phyloP scores from a whole-genome alignment of 2,888 invertebrate genomes.

The Sipha maydis region DNA sequence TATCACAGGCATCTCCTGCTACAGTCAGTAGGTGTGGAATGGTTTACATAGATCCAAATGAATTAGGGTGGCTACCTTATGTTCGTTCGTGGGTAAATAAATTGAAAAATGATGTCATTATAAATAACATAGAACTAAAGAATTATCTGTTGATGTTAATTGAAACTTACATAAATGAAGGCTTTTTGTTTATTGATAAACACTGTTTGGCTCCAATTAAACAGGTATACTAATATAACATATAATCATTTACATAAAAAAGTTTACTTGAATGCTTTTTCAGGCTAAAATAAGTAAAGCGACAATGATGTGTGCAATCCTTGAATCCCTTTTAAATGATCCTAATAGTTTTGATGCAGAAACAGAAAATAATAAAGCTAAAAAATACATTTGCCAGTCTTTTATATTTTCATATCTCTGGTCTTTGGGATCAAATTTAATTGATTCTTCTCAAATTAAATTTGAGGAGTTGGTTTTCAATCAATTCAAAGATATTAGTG shows the following conservation, averaged over 20 bases:
- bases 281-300: conserved; percentile 87
- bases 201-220: conserved; percentile 79
- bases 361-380: conserved; percentile 72
- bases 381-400: conserved; percentile 76
- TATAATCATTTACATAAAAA: neutral
- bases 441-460: conserved; percentile 75
- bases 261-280: conserved; percentile 56
- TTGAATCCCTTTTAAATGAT: conserved; percentile 77
- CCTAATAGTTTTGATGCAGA: conserved; percentile 70
- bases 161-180: conserved; percentile 74
- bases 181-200: conserved; percentile 75
- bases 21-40: conserved; percentile 81
- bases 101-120: conserved; percentile 22
- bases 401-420: conserved; percentile 87
- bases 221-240: conserved; percentile 72
- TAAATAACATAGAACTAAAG: conserved; percentile 70
- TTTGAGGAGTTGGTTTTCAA: conserved; percentile 78
- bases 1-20: conserved; percentile 91
- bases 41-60: conserved; percentile 92
- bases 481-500: conserved; percentile 77
- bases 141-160: conserved; percentile 78
- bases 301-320: conserved; percentile 77
- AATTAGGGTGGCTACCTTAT: conserved; percentile 80
- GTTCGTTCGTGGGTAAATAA: conserved; percentile 42
- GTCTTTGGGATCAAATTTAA: conserved; percentile 87